Conservation (phyloP, 1,140 invertebrate species). For the Drosophila tropicalis region DNA sequence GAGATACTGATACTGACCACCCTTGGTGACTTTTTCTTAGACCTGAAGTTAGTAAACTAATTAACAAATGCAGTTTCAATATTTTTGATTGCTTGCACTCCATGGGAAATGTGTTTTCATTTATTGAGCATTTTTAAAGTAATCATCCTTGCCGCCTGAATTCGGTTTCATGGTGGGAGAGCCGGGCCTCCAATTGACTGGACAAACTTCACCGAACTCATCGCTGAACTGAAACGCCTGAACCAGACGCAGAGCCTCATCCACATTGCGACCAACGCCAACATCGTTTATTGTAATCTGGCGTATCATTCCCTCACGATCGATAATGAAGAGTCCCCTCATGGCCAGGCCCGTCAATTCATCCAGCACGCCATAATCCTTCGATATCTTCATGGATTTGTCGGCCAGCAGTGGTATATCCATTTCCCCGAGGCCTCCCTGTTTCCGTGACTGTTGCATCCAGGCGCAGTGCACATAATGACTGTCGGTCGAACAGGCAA, state of each 20-base stretch:
- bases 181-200: conserved; percentile 95
- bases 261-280: conserved; percentile 96
- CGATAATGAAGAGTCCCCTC: conserved; percentile 98
- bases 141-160: conserved; percentile 32
- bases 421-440: conserved; percentile 97
- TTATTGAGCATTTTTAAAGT: conserved; percentile 52
- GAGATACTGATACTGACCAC: no score
- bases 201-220: conserved; percentile 97
- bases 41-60: no score
- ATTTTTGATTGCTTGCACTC: conserved; percentile 25
- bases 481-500: conserved; percentile 95
- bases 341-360: conserved; percentile 96
- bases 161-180: conserved; percentile 32
- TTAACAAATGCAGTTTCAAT: no score
- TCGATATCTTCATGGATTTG: conserved; percentile 93
- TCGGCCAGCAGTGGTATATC: conserved; percentile 97
- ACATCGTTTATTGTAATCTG: conserved; percentile 99
- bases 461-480: conserved; percentile 96
- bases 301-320: conserved; percentile 93
- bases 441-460: conserved; percentile 96
- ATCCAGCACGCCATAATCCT: conserved; percentile 95
- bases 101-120: background rate
- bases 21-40: no score
- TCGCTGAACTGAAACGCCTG: conserved; percentile 98
- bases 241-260: conserved; percentile 96